Evolutionary conservation across 2,797 vertebrate genomes (phyloP).

Genomic region (Bradypodion pumilum): DNA sequence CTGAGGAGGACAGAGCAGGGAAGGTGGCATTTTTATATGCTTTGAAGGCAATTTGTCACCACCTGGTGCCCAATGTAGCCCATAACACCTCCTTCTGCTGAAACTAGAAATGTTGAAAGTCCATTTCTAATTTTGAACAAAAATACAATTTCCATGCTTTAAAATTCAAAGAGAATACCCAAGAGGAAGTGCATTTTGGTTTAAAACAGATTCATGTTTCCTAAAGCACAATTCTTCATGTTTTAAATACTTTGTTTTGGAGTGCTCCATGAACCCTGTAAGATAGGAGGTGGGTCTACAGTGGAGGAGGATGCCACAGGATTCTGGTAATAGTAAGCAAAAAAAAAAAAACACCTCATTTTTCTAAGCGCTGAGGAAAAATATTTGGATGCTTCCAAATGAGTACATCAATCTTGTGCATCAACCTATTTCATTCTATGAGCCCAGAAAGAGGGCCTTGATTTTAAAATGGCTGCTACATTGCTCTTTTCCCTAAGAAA

Average conservation of each 20-base stretch:
- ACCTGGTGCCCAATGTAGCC: not conserved
- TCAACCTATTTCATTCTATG: too few relatives aligned
- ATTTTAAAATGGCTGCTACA: too few relatives aligned
- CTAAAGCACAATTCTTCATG: not conserved
- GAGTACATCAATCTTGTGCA: too few relatives aligned
- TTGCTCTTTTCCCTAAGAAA: too few relatives aligned
- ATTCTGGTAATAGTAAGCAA: not conserved
- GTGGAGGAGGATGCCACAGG: too few relatives aligned
- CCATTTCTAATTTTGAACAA: not conserved
- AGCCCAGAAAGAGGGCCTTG: too few relatives aligned
- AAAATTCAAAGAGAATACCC: not conserved
- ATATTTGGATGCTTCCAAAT: too few relatives aligned
- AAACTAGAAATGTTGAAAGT: not conserved
- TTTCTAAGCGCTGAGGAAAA: too few relatives aligned
- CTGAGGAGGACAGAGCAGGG: not conserved
- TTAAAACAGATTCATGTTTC: not conserved
- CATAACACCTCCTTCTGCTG: not conserved
- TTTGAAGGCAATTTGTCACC: not conserved
- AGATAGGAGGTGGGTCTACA: too few relatives aligned
- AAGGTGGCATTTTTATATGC: not conserved
- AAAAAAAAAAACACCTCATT: too few relatives aligned
- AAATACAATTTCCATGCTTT: not conserved
- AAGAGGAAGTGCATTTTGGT: not conserved
- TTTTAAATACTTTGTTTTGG: not conserved
- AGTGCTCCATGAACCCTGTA: too few relatives aligned